These are phyloP conservation scores for Melanotus villosus DNA, from an alignment of 2,888 invertebrate species.

Conservation along the genomic window DNA sequence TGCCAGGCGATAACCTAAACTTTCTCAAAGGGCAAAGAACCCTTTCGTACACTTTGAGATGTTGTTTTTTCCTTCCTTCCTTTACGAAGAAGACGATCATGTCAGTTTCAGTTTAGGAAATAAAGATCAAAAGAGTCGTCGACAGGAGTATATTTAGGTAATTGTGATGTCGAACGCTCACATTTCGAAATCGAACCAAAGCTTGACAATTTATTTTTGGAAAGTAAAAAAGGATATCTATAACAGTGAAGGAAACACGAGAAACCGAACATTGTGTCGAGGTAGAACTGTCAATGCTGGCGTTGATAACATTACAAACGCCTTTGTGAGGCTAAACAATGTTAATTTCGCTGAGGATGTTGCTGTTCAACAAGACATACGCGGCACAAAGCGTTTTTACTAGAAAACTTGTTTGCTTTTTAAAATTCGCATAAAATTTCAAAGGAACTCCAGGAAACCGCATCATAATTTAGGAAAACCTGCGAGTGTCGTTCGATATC, in stretches of 20 bases:
- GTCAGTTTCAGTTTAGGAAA: too few relatives aligned
- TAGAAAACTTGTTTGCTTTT: conserved; percentile 12
- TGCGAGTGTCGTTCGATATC: conserved; percentile 8
- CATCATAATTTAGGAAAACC: conserved; percentile 7
- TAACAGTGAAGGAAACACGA: conserved; percentile 5
- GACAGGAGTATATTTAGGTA: too few relatives aligned
- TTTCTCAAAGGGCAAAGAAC: too few relatives aligned
- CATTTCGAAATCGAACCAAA: background rate
- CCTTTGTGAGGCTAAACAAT: conserved; percentile 26
- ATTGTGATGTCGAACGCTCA: background rate
- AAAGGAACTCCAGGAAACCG: conserved; percentile 7
- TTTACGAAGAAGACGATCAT: too few relatives aligned
- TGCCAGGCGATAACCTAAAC: too few relatives aligned
- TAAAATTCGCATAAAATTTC: conserved; percentile 15
- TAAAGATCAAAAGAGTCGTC: too few relatives aligned
- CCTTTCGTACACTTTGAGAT: too few relatives aligned
- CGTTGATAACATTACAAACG: conserved; percentile 27
- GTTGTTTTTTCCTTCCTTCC: too few relatives aligned
- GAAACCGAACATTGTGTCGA: conserved; percentile 7
- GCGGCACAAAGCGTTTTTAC: conserved; percentile 8
- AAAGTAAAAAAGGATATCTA: conserved; percentile 1
- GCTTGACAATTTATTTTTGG: conserved; percentile 20
- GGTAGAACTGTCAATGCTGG: conserved; percentile 12
- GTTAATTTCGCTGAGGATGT: conserved; percentile 16
- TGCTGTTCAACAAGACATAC: conserved; percentile 7